Evolutionary conservation across 2,888 invertebrate genomes (phyloP), one percentile per base, ranked within the genome.

Genomic region (Smittia sp.): DNA sequence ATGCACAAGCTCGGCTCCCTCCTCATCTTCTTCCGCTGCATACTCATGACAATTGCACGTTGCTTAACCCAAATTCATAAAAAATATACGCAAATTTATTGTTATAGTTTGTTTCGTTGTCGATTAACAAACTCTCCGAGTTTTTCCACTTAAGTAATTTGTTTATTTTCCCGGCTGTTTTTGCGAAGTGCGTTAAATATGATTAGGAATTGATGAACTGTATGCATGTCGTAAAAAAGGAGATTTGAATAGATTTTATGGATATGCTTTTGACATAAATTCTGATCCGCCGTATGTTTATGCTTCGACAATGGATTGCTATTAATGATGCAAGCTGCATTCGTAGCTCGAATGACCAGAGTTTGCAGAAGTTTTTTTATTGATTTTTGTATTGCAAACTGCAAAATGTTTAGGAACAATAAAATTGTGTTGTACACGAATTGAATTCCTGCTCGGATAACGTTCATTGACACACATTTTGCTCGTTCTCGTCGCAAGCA

Each of bases 51-150:
- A 62, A 62, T 62, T 62, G 62, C 62, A 62, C 24, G 66, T n/a
- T 52, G n/a, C 54, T 69, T 69, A 72, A 72, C 72, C 58, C 32
- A 72, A 72, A 72, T 72, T 72, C 72, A 72, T 72, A 72, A 72
- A 72, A 66, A 66, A 72, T 25, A 20, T 72, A 58, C 72, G 58
- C 72, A 72, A 58, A 72, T 72, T 72, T 58, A 72, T 72, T 72
- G 70, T 58, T 70, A 69, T 69, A 13, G 72, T 38, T 62, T 72
- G 72, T 24, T 63, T 6, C n/a, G 20, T 27, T 63, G n/a, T 3
- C 25, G 1, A 3, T 63, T 13, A 27, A 69, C 62, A 72, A 62
- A 52, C 1, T 4, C 15, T 20, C 58, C 1, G 25, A 63, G 15
- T 11, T 63, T 63, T 63, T 63, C 25, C 63, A 63, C 25, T 63